phyloP scores from a whole-genome alignment of 2,888 invertebrate species.

The Globia sparganii region DNA sequence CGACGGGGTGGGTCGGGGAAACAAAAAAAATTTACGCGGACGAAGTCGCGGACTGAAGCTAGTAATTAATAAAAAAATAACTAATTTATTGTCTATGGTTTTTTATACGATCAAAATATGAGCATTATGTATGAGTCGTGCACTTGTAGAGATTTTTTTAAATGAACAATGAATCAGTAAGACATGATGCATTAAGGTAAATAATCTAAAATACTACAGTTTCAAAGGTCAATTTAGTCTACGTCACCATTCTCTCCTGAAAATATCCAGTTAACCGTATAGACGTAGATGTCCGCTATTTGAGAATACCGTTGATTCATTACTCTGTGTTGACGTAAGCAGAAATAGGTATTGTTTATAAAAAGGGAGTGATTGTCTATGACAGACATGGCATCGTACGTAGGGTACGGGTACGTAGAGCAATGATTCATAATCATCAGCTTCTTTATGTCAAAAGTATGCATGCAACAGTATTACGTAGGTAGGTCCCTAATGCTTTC shows the following conservation, averaged over 20 bases:
- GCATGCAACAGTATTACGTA: not conserved
- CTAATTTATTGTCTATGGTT: no score
- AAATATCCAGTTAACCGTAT: conserved; percentile 15
- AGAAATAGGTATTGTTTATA: conserved; percentile 8
- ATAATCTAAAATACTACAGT: conserved; percentile 11
- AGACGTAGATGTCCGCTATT: not conserved
- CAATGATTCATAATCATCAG: conserved; percentile 10
- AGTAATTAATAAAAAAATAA: no score
- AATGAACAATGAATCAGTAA: conserved; percentile 11
- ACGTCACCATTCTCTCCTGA: conserved; percentile 28
- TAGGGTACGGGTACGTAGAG: not conserved
- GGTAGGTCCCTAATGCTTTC: not conserved
- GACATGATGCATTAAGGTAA: conserved; percentile 5
- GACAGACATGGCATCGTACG: not conserved
- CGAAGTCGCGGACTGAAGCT: no score
- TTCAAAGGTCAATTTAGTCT: not conserved
- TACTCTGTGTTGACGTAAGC: conserved; percentile 22
- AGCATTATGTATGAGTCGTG: no score
- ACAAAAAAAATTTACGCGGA: no score
- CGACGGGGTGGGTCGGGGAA: no score
- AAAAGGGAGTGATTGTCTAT: conserved; percentile 6
- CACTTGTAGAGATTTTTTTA: no score
- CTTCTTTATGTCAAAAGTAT: not conserved
- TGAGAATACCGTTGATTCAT: conserved; percentile 27
- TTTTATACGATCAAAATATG: no score